Evolutionary conservation across 1,140 invertebrate species (phyloP).

Genomic region (Drosophila equinoxialis): DNA sequence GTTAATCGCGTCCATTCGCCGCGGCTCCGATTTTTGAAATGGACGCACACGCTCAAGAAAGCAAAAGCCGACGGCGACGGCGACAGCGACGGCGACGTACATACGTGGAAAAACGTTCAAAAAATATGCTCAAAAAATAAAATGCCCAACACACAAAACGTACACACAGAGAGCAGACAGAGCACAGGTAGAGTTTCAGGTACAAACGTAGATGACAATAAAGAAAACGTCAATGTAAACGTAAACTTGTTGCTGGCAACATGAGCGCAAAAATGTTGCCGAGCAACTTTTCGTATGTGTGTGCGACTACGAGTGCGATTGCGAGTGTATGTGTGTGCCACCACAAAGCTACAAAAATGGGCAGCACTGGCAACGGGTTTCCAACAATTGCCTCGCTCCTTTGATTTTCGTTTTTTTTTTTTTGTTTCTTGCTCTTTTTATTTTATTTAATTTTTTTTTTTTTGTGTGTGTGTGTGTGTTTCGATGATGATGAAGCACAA

Average conservation of each 20-base stretch:
- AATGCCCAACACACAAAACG: conserved; percentile 48
- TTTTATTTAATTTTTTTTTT: conserved; percentile 8
- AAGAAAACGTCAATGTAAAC: conserved; percentile 26
- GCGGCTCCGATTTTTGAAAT: conserved; percentile 80
- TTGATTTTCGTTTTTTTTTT: conserved; percentile 32
- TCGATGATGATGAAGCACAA: conserved; percentile 12
- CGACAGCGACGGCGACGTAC: conserved; percentile 8
- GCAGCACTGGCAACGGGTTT: conserved; percentile 69
- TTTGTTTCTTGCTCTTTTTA: neutral
- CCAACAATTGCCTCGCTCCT: conserved; percentile 18
- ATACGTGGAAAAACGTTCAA: conserved; percentile 67
- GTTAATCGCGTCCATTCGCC: conserved; percentile 80
- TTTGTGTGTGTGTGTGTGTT: neutral
- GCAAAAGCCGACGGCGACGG: conserved; percentile 70
- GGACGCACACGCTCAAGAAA: conserved; percentile 74
- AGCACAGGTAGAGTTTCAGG: conserved; percentile 49
- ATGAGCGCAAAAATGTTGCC: conserved; percentile 78
- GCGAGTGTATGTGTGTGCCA: conserved; percentile 26
- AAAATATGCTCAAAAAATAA: conserved; percentile 70
- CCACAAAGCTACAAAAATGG: conserved; percentile 62
- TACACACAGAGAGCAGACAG: conserved; percentile 52
- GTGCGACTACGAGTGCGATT: neutral
- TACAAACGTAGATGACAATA: conserved; percentile 47
- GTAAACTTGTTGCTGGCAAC: conserved; percentile 79
- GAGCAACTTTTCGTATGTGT: conserved; percentile 65